These are phyloP conservation scores for Pimephales promelas DNA, from an alignment of 2,113 vertebrate species.

Conservation along the genomic window DNA sequence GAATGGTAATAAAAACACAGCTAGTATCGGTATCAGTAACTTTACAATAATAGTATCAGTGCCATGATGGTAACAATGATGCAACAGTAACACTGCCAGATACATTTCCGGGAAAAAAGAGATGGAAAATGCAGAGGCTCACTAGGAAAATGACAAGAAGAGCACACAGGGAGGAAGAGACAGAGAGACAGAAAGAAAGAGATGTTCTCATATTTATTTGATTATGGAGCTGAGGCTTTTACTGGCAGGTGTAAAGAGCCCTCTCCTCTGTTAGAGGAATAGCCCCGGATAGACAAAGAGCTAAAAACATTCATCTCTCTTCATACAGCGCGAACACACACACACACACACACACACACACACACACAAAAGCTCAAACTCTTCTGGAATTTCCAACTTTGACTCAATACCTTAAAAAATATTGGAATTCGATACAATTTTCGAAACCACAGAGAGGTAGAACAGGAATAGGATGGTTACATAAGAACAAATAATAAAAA, in stretches of 20 bases:
- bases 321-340: neutral
- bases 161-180: neutral
- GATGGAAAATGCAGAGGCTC: neutral
- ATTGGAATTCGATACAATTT: no score
- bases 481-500: no score
- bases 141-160: neutral
- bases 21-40: neutral
- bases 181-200: neutral
- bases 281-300: slow-evolving; percentile 16
- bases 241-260: slow-evolving; percentile 17
- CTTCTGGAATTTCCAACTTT: no score
- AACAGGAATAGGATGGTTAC: no score
- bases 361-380: no score
- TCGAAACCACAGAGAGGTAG: no score
- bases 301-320: neutral
- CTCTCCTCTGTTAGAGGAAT: slow-evolving; percentile 9
- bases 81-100: neutral
- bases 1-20: no score
- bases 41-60: neutral
- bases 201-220: slow-evolving; percentile 41
- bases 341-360: neutral
- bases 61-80: neutral
- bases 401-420: no score
- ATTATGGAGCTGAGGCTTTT: slow-evolving; percentile 15
- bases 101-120: neutral